A percentile compares a stretch with the other conserved stretches of the same genome.
Evolutionary conservation across 2,888 invertebrate species (phyloP).

Genomic region (Acronicta leporina): DNA sequence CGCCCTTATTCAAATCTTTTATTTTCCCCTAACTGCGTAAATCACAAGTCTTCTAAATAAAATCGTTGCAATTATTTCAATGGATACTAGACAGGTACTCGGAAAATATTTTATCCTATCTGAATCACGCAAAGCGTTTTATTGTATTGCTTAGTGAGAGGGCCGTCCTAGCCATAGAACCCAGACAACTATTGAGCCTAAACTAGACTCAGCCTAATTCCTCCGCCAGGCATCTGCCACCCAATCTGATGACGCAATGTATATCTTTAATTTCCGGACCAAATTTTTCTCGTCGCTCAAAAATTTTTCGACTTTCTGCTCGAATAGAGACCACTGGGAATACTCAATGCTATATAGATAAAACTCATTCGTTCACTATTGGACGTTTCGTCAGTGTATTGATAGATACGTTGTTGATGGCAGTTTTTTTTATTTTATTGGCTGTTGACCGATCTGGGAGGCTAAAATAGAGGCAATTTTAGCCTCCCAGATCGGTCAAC

Average conservation of each 20-base stretch:
- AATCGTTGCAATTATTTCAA: too few species aligned
- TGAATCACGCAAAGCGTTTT: too few species aligned
- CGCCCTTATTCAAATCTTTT: too few species aligned
- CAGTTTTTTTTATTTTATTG: too few species aligned
- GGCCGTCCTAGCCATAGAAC: constrained; percentile 5
- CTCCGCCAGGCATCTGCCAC: constrained; percentile 14
- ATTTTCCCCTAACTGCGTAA: too few species aligned
- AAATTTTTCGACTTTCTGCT: constrained; percentile 11
- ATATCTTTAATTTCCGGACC: constrained; percentile 42
- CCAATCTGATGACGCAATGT: constrained; percentile 19
- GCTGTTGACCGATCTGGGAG: too few species aligned
- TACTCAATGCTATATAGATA: constrained; percentile 3
- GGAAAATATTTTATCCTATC: too few species aligned
- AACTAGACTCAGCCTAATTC: constrained; percentile 23
- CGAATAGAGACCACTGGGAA: neutral
- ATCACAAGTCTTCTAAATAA: too few species aligned
- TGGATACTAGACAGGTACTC: too few species aligned
- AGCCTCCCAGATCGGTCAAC: too few species aligned
- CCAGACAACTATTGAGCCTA: constrained; percentile 11
- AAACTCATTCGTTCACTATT: constrained; percentile 4
- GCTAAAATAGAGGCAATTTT: too few species aligned
- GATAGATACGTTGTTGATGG: too few species aligned
- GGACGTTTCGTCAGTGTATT: neutral
- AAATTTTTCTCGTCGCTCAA: constrained; percentile 17
- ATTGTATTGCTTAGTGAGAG: constrained; percentile 8